phyloP scores from a whole-genome alignment of 2,888 invertebrate genomes.

The Blastobasis adustella region DNA sequence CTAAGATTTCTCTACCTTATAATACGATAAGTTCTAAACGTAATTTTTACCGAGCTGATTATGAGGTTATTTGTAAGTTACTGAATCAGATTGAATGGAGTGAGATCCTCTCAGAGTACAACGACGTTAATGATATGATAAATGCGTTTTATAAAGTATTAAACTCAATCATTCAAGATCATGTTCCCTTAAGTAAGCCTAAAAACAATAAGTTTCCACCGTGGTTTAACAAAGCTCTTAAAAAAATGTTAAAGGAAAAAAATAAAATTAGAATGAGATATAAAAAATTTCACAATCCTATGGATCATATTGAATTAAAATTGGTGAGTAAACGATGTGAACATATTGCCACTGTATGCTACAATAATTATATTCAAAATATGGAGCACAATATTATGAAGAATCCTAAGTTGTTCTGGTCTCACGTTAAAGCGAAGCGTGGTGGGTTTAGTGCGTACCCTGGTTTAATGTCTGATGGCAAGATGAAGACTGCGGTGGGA shows the following conservation, averaged over 20 bases:
- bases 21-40: neutral
- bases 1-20: neutral
- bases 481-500: too few species aligned
- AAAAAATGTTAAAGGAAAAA: constrained; percentile 6
- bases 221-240: constrained; percentile 4
- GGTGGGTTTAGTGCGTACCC: constrained; percentile 7
- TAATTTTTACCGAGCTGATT: constrained; percentile 4
- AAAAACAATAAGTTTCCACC: constrained; percentile 2
- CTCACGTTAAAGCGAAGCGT: constrained; percentile 4
- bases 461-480: constrained; percentile 1
- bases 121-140: constrained; percentile 5
- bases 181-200: neutral
- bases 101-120: neutral
- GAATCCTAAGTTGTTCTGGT: constrained; percentile 8
- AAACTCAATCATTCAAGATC: neutral
- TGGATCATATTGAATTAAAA: constrained; percentile 3
- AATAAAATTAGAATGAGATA: constrained; percentile 4
- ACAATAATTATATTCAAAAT: neutral
- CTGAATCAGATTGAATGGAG: constrained; percentile 1
- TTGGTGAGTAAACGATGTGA: constrained; percentile 1
- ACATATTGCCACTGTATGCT: neutral
- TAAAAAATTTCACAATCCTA: constrained; percentile 8
- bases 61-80: neutral
- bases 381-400: neutral
- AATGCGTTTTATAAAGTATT: neutral